Percentiles rank a stretch among this genome's conserved stretches.
Evolutionary conservation across 35 echinoderm and acorn worm genomes (phyloP).

Genomic region (Lytechinus pictus): DNA sequence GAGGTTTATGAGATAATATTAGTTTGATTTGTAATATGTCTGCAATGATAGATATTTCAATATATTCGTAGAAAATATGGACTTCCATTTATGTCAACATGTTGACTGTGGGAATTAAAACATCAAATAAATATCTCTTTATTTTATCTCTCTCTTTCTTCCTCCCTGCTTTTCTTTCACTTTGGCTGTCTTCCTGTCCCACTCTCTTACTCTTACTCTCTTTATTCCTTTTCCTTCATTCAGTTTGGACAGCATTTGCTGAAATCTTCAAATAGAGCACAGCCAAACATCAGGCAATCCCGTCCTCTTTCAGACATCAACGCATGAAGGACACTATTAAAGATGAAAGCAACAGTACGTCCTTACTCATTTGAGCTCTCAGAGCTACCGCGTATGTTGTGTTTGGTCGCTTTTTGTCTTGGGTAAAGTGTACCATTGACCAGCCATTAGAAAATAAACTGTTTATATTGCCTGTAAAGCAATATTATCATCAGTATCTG

Average conservation of each 20-base stretch:
- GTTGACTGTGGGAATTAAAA: too few relatives aligned
- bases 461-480: too few relatives aligned
- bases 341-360: background rate
- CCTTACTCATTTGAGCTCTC: background rate
- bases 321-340: slow-evolving; percentile 18
- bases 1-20: too few relatives aligned
- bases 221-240: background rate
- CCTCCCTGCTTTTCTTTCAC: background rate
- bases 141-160: background rate
- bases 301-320: slow-evolving; percentile 70
- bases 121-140: background rate
- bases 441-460: too few relatives aligned
- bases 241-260: slow-evolving; percentile 81
- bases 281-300: slow-evolving; percentile 51
- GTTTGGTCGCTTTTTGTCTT: too few relatives aligned
- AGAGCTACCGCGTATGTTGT: background rate
- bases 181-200: background rate
- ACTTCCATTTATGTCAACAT: too few relatives aligned
- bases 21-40: too few relatives aligned
- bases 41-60: too few relatives aligned
- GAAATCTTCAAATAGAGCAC: slow-evolving; percentile 59
- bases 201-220: background rate
- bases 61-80: too few relatives aligned
- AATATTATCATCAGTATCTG: too few relatives aligned
- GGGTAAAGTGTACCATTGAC: too few relatives aligned